Percentiles rank a stretch among this genome's conserved stretches.
Conservation (phyloP, 1,140 invertebrate species). For the Dinoponera quadriceps region DNA sequence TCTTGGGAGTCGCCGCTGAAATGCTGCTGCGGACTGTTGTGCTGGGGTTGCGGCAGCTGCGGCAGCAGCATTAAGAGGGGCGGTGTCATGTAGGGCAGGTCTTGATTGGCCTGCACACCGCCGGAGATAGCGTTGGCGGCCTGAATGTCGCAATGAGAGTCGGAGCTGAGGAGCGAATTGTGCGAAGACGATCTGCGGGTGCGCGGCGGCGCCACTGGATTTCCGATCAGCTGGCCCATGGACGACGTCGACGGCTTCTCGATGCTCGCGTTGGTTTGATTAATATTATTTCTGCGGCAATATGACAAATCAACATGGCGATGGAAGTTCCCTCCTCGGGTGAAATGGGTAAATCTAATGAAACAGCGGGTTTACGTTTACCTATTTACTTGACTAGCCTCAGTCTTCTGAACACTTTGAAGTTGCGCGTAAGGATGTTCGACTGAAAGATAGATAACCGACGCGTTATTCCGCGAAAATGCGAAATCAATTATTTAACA, state of each 20-base stretch:
- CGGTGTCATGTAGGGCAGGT: conserved; percentile 95
- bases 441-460: conserved; percentile 75
- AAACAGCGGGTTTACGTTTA: conserved; percentile 60
- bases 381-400: conserved; percentile 78
- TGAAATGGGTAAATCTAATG: too few relatives aligned
- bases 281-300: conserved; percentile 71
- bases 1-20: conserved; percentile 95
- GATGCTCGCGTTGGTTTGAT: conserved; percentile 70
- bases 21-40: conserved; percentile 86
- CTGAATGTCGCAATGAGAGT: conserved; percentile 86
- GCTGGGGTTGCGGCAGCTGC: conserved; percentile 78
- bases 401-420: conserved; percentile 84
- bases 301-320: not conserved
- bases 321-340: not conserved
- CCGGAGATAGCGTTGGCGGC: conserved; percentile 94
- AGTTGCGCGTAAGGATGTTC: conserved; percentile 91
- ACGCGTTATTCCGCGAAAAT: not conserved
- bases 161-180: conserved; percentile 79
- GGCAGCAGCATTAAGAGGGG: conserved; percentile 87
- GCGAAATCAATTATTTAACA: not conserved
- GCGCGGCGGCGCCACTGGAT: conserved; percentile 84
- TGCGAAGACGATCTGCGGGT: conserved; percentile 86
- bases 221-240: conserved; percentile 66
- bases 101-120: conserved; percentile 93
- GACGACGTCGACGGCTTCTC: conserved; percentile 71